Evolutionary conservation across 1,140 invertebrate genomes (phyloP), one percentile per base, ranked within the genome.

Genomic region (Drosophila eugracilis): DNA sequence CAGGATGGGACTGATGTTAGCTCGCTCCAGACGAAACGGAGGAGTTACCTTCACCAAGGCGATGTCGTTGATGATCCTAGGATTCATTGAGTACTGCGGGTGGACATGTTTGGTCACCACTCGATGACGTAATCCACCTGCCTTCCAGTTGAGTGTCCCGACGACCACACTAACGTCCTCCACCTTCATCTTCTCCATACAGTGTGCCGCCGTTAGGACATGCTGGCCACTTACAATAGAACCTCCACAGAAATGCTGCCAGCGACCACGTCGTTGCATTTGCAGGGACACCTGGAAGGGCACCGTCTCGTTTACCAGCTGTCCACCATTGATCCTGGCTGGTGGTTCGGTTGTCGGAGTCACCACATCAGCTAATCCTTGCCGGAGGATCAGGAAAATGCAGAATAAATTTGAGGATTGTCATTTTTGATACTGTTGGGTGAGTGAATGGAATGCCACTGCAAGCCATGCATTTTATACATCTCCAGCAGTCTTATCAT

Each of bases 131-230:
- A 71, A 17, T 1, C 93, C 93, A n/a, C 91, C 92, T 19, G 89
- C 39, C 53, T 92, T 90, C 73, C 93, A 86, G 22, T 85, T 92
- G 28, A 92, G 92, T 0, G 92, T 92, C 15, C 93, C 93, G 5
- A 83, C 84, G 12, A 93, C 88, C 2, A 92, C 91, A 4, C 78
- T 83, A 0, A 93, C 88, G 10, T 80, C 58, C 62, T 78, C 70
- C 19, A 71, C 21, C 26, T 71, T 77, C 63, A 86, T 71, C 50
- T 90, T 86, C 9, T 83, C 72, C 34, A 91, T 60, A 26, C 92
- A 92, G 44, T 92, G 92, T 7, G 91, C 92, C 4, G 92, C 92
- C 0, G 92, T 92, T 12, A 92, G 41, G 3, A 92, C 84, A 59
- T 91, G 86, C 41, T 89, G 36, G 14, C 85, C 45, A 6, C 78